Percentiles rank a stretch among this genome's conserved stretches.
These are phyloP conservation scores for Carassius carassius DNA, from an alignment of 2,113 vertebrate genomes.

Conservation along the genomic window DNA sequence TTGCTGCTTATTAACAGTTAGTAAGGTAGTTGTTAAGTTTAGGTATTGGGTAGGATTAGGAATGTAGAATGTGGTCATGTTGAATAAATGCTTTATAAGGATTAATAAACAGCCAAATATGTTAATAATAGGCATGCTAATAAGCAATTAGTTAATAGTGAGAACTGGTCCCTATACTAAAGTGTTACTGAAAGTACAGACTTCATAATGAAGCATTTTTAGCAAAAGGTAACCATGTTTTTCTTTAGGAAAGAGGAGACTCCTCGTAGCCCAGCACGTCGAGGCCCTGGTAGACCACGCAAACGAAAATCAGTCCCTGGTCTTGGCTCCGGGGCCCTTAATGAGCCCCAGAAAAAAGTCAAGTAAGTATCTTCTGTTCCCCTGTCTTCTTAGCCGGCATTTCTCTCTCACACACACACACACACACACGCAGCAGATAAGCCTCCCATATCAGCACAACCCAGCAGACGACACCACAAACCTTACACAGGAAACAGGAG, in stretches of 20 bases:
- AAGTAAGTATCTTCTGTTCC: conserved; percentile 80
- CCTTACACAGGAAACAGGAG: conserved; percentile 68
- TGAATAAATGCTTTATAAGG: too few relatives aligned
- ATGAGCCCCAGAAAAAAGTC: conserved; percentile 81
- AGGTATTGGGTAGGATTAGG: too few relatives aligned
- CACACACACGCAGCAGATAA: conserved; percentile 51
- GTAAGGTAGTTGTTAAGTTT: too few relatives aligned
- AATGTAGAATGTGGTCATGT: too few relatives aligned
- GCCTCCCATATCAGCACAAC: conserved; percentile 35
- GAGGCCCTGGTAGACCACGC: conserved; percentile 90
- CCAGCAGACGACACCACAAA: conserved; percentile 54
- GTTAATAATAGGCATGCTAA: too few relatives aligned
- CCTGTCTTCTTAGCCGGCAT: conserved; percentile 37
- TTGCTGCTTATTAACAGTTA: too few relatives aligned
- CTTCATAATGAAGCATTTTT: not conserved
- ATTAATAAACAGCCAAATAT: too few relatives aligned
- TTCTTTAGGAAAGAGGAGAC: conserved; percentile 87
- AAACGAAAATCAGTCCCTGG: conserved; percentile 82
- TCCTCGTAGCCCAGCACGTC: conserved; percentile 87
- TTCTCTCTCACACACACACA: not conserved
- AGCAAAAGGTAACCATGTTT: conserved; percentile 36
- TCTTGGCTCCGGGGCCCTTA: conserved; percentile 68
- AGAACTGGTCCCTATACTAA: too few relatives aligned
- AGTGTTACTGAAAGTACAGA: not conserved
- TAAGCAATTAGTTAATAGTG: too few relatives aligned